Base-by-base conservation (phyloP, 1,140 invertebrate genomes). In the Habropoda laboriosa region DNA sequence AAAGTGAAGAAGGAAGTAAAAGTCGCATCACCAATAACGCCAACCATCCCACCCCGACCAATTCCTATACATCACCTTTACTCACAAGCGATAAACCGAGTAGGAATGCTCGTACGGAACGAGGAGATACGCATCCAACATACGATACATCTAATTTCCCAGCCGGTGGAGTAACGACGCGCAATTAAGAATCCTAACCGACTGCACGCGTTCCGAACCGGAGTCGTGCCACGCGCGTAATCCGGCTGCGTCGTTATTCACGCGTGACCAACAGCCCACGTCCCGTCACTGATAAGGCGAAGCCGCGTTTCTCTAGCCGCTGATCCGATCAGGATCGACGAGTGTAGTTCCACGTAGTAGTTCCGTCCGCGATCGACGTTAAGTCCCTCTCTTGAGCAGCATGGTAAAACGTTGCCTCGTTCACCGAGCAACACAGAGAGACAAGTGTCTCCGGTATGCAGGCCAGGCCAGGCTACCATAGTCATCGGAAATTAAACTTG, bases 261-360 rank as follows among this genome's bases (percentile, higher is more conserved):
- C 78, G 83, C 58, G 71, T 67, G 57, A 80, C 83, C 66, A 63
- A 64, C 68, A 38, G 55, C 68, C 82, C 68, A 74, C 75, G 76
- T 66, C 63, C 53, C 27, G 24, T 68, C 38, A 3, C 30, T 72
- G 45, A 63, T 40, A 38, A 38, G 38, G 53, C 38, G 18, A 63
- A 42, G 47, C 35, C 35, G 35, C 18, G 27, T 64, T 74, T 53
- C 35, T 53, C 58, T 0, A 8, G 16, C 7, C 32, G 6, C 3
- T n/a, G 5, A 32, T 16, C 4, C 13, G 38, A 38, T 30, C 45
- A 47, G 53, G 58, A 63, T 63, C 58, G 1, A 30, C 24, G 16
- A 72, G 38, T 40, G 40, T 5, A 53, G 24, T 53, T 0, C 8
- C 30, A 13, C n/a, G n/a, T n/a, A n/a, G n/a, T n/a, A n/a, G n/a